phyloP scores from a whole-genome alignment of 2,888 invertebrate species.

The Mythimna ferrago region DNA sequence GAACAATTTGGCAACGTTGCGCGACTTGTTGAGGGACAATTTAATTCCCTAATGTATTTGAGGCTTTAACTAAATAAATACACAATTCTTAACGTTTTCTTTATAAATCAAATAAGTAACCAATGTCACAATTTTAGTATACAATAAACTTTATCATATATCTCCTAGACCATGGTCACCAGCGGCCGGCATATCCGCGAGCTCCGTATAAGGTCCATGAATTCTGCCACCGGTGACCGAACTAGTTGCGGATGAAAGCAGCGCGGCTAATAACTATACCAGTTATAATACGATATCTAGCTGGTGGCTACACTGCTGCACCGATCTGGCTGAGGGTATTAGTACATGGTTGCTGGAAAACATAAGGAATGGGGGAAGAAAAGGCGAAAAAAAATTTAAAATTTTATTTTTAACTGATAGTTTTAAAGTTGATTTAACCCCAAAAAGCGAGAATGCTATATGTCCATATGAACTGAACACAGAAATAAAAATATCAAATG shows the following conservation, averaged over 20 bases:
- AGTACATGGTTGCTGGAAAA: constrained; percentile 33
- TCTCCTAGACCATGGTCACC: constrained; percentile 66
- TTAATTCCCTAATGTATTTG: no score
- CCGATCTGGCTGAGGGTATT: constrained; percentile 39
- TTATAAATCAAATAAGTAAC: no score
- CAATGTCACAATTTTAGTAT: background rate
- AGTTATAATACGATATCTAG: constrained; percentile 62
- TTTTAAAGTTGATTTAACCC: no score
- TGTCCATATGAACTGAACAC: no score
- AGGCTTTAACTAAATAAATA: no score
- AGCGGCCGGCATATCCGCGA: constrained; percentile 75
- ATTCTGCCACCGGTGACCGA: constrained; percentile 77
- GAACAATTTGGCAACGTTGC: no score
- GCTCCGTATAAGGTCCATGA: constrained; percentile 79
- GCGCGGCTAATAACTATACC: constrained; percentile 80
- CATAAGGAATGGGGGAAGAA: background rate
- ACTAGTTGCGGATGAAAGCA: constrained; percentile 84
- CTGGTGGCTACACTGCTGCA: constrained; percentile 43
- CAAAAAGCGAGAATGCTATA: no score
- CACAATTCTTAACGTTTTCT: no score
- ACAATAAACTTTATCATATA: background rate
- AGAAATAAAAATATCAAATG: no score
- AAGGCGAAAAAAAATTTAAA: no score
- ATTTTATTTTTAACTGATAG: no score
- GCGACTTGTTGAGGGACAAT: no score